Conservation (phyloP, 2,888 invertebrate genomes). For the Lepeophtheirus nordmannii region DNA sequence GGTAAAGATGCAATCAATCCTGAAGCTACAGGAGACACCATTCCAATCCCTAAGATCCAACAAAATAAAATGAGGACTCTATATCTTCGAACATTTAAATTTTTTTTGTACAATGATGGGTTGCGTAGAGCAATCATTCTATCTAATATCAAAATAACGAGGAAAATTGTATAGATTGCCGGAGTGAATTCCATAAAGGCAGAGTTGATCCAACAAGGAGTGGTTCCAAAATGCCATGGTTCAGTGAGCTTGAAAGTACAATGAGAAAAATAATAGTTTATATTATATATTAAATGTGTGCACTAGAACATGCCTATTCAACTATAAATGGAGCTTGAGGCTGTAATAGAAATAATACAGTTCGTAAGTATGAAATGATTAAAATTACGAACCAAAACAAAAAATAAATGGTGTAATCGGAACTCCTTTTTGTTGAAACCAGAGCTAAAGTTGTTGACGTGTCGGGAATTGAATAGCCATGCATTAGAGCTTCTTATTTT, state of each 20-base stretch:
- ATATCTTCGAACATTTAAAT: not conserved
- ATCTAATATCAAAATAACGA: slow-evolving; percentile 1
- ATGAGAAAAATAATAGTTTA: too few relatives aligned
- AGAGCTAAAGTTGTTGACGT: too few relatives aligned
- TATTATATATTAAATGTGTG: too few relatives aligned
- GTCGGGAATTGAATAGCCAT: too few relatives aligned
- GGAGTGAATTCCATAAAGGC: slow-evolving; percentile 18
- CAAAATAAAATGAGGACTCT: not conserved
- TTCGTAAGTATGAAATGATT: too few relatives aligned
- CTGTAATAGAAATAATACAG: too few relatives aligned
- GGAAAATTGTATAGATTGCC: slow-evolving; percentile 6
- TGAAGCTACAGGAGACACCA: not conserved
- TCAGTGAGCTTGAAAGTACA: slow-evolving; percentile 1
- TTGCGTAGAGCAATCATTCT: slow-evolving; percentile 1
- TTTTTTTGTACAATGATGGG: slow-evolving; percentile 12
- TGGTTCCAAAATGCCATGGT: slow-evolving; percentile 18
- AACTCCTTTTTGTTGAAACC: too few relatives aligned
- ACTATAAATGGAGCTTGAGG: too few relatives aligned
- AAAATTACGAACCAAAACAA: too few relatives aligned
- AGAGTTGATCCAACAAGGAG: slow-evolving; percentile 12
- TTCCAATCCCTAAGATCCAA: slow-evolving; percentile 7
- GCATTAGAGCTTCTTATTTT: too few relatives aligned
- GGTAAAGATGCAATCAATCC: slow-evolving; percentile 1
- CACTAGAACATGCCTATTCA: too few relatives aligned
- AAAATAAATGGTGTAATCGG: too few relatives aligned